A percentile compares a stretch with the other conserved stretches of the same genome.
These are phyloP conservation scores for Melopsittacus undulatus DNA, from an alignment of 2,797 vertebrate species.

Conservation along the genomic window DNA sequence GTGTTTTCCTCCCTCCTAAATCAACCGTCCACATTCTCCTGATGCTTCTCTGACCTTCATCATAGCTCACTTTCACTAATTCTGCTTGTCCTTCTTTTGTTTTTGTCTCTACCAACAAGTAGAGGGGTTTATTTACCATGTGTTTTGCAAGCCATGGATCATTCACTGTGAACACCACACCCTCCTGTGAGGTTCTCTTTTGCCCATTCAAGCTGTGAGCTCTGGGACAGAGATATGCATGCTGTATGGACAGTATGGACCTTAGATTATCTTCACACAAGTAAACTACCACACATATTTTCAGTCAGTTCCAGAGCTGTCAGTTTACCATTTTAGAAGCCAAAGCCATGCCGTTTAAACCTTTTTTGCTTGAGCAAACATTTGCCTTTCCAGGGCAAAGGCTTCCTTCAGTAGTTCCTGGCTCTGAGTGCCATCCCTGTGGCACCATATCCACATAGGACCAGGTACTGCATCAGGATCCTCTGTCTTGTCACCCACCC, in stretches of 20 bases:
- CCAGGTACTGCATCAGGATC: background rate
- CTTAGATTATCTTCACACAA: background rate
- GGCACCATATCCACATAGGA: background rate
- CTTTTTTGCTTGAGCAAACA: background rate
- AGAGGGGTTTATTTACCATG: background rate
- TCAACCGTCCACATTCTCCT: background rate
- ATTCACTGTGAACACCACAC: background rate
- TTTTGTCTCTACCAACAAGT: background rate
- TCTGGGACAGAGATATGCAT: background rate
- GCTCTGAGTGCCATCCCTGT: background rate
- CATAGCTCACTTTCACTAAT: background rate
- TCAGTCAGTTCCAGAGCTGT: background rate
- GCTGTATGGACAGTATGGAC: background rate
- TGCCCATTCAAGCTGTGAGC: background rate
- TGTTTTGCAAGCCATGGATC: background rate
- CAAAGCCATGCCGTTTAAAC: background rate
- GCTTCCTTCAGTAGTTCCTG: background rate
- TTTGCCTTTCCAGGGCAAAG: background rate
- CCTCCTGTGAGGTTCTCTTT: background rate
- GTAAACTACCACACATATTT: background rate
- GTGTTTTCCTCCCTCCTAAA: background rate
- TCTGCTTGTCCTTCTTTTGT: background rate
- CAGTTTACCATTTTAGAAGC: background rate
- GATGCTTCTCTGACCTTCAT: background rate
- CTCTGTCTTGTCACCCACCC: background rate